Evolutionary conservation across 2,888 invertebrate genomes (phyloP), one percentile per base, ranked within the genome.

Genomic region (Adelognathus sp.): DNA sequence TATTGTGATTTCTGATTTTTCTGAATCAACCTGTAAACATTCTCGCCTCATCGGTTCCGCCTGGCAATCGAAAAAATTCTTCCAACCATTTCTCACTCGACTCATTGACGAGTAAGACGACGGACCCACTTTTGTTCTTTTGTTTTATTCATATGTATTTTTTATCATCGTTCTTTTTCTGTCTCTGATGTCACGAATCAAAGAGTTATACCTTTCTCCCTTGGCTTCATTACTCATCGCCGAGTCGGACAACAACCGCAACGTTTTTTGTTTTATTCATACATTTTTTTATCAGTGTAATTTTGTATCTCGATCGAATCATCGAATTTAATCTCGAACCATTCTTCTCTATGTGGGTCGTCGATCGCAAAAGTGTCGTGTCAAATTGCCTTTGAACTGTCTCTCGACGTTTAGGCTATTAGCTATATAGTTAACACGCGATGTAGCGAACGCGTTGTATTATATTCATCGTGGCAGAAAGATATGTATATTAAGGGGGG

Each of bases 341-440:
- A 72, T 76, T 72, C 54, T 67, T n/a, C n/a, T n/a, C n/a, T 72
- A 66, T 72, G 76, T 76, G 71, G 76, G 66, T 33, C 76, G 54
- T 21, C 50, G 46, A 76, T 76, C 64, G 71, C 67, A 76, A 76
- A 72, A 72, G 24, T 61, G 66, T 76, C 76, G 66, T 77, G 72
- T 77, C 67, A 72, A 63, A 44, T 61, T 29, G n/a, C 44, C 16
- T 52, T 61, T 67, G 54, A 46, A 41, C 31, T 9, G 56, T 33
- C 44, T 21, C 41, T 27, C 58, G 31, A 9, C 3, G 36, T 44
- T 9, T 4, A 1, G 16, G 16, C 14, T 6, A 41, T n/a, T n/a
- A 3, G 16, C 44, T 31, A 36, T 63, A 64, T 36, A 63, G 63
- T 54, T 29, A 54, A 31, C 29, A 16, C 31, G 16, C 14, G 14